Evolutionary conservation across 2,888 invertebrate species (phyloP), one percentile per base, ranked within the genome.

Genomic region (Caenorhabditis imperialis): DNA sequence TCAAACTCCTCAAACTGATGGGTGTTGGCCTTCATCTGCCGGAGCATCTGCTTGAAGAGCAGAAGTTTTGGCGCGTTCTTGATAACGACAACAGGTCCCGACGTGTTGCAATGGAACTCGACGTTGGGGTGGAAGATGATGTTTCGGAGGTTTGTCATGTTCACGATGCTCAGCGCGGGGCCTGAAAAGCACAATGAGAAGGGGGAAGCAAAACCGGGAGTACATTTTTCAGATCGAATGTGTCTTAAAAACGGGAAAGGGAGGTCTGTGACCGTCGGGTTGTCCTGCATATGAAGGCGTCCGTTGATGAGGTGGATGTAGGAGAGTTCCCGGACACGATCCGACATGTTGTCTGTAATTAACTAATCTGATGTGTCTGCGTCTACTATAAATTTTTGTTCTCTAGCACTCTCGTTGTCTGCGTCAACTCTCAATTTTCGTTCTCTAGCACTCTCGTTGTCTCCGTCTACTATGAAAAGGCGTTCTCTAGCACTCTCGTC

Each of bases 181-280:
- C 65, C 65, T 65, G 25, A 35, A 55, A 53, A 38, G 4, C 8
- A n/a, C 10, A 16, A 5, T 42, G 5, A 16, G 18, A 27, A n/a
- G 5, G 16, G 27, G n/a, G 10, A 33, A 30, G 2, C 25, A 38
- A 3, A 33, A 16, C 23, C 1, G 23, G 10, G 6, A 44, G 38
- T 6, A 65, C 63, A 65, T 54, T 55, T 48, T 12, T 16, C 10
- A n/a, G 63, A 54, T 6, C 23, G 20, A n/a, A 65, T 55, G 23
- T 23, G 18, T 4, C 44, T 57, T 18, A 65, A 57, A 30, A 65
- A 65, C 12, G 65, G 65, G 33, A 65, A 35, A 2, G 48, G 18
- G n/a, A 65, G 14, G 16, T 48, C 40, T 6, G 33, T 50, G 30
- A 65, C 27, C 1, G 33, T 50, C 0, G 65, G 45, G 38, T 65